A percentile compares a stretch with the other conserved stretches of the same genome.
Evolutionary conservation across 2,113 vertebrate species (phyloP).

Genomic region (Octodon degus): DNA sequence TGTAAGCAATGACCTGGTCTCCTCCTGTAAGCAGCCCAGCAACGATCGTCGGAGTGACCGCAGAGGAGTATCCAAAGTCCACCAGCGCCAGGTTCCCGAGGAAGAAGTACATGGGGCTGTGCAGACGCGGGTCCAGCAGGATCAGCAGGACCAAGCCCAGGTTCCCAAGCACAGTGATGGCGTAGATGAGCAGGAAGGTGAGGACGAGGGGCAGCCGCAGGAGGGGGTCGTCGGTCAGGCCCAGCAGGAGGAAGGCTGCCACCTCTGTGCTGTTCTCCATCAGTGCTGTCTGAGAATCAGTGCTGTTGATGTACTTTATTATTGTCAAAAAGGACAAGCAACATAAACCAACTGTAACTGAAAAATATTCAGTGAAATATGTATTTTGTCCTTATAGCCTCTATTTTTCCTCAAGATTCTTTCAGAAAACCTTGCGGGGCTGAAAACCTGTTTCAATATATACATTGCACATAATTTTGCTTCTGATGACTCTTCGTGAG

Average conservation of each 20-base stretch:
- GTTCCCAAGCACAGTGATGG: slow-evolving; percentile 51
- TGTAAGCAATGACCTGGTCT: slow-evolving; percentile 13
- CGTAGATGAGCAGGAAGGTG: slow-evolving; percentile 35
- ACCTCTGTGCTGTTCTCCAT: slow-evolving; percentile 57
- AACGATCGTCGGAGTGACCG: slow-evolving; percentile 12
- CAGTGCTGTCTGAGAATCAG: background rate
- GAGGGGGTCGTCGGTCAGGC: slow-evolving; percentile 37
- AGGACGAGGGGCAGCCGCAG: slow-evolving; percentile 23
- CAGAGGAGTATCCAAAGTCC: slow-evolving; percentile 50
- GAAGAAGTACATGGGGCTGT: slow-evolving; percentile 65
- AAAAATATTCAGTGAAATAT: background rate
- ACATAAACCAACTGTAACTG: background rate
- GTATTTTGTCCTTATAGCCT: background rate
- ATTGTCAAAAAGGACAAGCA: background rate
- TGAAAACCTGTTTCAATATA: background rate
- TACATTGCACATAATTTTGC: too few relatives aligned
- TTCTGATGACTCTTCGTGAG: background rate
- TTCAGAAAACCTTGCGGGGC: rapidly evolving
- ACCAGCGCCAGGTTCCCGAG: slow-evolving; percentile 60
- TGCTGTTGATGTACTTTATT: background rate
- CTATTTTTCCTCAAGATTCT: background rate
- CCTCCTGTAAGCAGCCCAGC: background rate
- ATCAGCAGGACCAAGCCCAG: slow-evolving; percentile 3
- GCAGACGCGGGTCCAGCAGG: background rate
- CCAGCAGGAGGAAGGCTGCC: slow-evolving; percentile 32